Evolutionary conservation across 2,888 invertebrate genomes (phyloP), one percentile per base, ranked within the genome.

Genomic region (Nyleta sp.): DNA sequence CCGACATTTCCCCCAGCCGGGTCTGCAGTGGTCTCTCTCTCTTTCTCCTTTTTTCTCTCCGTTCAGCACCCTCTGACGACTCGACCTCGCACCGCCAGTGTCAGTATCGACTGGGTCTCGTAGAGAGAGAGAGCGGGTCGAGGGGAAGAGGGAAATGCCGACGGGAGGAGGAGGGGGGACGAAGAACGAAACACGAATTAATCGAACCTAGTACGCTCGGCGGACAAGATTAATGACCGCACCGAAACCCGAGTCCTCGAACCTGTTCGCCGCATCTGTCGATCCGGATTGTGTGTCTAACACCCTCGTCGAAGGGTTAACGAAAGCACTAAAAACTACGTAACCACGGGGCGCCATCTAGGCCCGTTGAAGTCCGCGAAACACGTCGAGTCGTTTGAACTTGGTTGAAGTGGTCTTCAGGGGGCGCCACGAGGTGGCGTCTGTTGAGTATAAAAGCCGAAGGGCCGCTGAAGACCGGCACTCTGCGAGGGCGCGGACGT

Each of bases 401-500:
- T n/a, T n/a, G n/a, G n/a, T n/a, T n/a, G n/a, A n/a, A n/a, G n/a
- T n/a, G n/a, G n/a, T n/a, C 46, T 20, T 71, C 40, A 79, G 13
- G 71, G 78, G 8, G 76, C 82, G 35, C 77, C 74, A 42, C 77
- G 77, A 0, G 81, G 73, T 17, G 78, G 76, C 50, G 81, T 73
- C 72, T 87, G 90, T 20, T 87, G 90, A 20, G 90, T 90, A 68
- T 90, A 90, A 67, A 90, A 90, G 11, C 90, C 90, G 40, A 90
- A 90, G 4, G 90, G 90, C 42, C 88, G 80, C 31, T 82, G 80
- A 55, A 86, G 84, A 2, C 60, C 20, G 10, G 64, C 71, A 10
- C 52, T 77, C 28, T 75, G 77, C 2, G 83, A 80, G 6, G 81
- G 80, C 48, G 82, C 46, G n/a, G 81, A 65, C 33, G 80, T 17